A percentile compares a stretch with the other conserved stretches of the same genome.
Evolutionary conservation across 2,797 vertebrate species (phyloP).

Genomic region (Limosa lapponica): DNA sequence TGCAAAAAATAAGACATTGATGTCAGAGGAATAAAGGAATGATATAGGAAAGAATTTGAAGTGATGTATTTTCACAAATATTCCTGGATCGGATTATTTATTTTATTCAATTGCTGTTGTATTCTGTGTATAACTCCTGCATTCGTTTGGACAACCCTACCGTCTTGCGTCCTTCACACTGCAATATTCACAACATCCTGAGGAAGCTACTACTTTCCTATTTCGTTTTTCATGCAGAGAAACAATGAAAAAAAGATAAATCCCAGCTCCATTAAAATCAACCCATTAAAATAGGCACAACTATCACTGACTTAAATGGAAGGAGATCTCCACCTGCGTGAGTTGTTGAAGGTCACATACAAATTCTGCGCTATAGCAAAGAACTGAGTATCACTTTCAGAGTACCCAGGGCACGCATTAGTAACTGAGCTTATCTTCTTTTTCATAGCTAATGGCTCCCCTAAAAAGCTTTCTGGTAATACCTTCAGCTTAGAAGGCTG

Average conservation of each 20-base stretch:
- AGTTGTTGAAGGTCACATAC: neutral
- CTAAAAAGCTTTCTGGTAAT: neutral
- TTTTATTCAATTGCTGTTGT: neutral
- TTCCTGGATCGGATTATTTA: neutral
- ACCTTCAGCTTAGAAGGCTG: neutral
- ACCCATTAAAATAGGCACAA: neutral
- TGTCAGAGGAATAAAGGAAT: neutral
- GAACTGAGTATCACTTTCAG: neutral
- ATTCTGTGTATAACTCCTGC: neutral
- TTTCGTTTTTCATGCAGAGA: neutral
- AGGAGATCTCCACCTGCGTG: neutral
- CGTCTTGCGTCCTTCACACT: neutral
- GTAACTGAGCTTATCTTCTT: neutral
- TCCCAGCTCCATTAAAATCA: neutral
- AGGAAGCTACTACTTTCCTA: neutral
- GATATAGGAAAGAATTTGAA: neutral
- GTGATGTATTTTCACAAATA: neutral
- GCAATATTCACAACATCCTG: neutral
- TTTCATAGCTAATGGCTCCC: neutral
- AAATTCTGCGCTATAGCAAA: neutral
- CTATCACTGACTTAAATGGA: neutral
- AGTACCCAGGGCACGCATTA: neutral
- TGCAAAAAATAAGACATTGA: neutral
- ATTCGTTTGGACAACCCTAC: neutral
- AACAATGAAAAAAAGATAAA: neutral